Base-by-base conservation (phyloP, 1,140 invertebrate genomes). In the Riptortus pedestris region DNA sequence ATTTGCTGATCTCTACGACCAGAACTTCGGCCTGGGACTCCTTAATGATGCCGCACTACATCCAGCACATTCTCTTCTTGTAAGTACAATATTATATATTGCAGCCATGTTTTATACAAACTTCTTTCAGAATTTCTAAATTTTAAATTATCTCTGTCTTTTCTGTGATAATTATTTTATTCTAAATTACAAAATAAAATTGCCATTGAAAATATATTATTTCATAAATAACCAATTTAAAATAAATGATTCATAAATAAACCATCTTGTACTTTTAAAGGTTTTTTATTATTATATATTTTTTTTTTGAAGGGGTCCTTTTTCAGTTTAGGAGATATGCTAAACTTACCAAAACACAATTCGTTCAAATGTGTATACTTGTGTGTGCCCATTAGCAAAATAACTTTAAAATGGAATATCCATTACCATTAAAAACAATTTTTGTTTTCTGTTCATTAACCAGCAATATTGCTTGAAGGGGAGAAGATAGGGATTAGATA, bases 21-120 rank as follows among this genome's bases (percentile, higher is more conserved):
- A 64, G 28, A n/a, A 64, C 27, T 64, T 64, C 28, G 63, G 55
- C 26, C 11, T 64, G 1, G 55, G 55, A 26, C 51, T 64, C 2
- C 29, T 33, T 22, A 14, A 43, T 20, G 57, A 60, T 14, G 33
- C 24, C 2, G 22, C 48, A 2, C 16, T 45, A n/a, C 61, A 31
- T 52, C 47, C 33, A 12, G 51, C 47, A n/a, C 16, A 22, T 11
- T 27, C 31, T 43, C 63, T 48, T 28, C n/a, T 60, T 31, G 48
- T 27, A 47, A 47, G 45, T 47, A 18, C 18, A 18, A 47, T 3
- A 3, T n/a, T 14, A 18, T n/a, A 18, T 4, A 22, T 22, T 47
- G 7, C 2, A n/a, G 22, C 7, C 22, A 20, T 20, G 16, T 2
- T 45, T 18, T 18, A 14, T 2, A n/a, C 2, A 45, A 47, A n/a